Evolutionary conservation across 2,113 vertebrate genomes (phyloP).

Genomic region (Neotragus moschatus): DNA sequence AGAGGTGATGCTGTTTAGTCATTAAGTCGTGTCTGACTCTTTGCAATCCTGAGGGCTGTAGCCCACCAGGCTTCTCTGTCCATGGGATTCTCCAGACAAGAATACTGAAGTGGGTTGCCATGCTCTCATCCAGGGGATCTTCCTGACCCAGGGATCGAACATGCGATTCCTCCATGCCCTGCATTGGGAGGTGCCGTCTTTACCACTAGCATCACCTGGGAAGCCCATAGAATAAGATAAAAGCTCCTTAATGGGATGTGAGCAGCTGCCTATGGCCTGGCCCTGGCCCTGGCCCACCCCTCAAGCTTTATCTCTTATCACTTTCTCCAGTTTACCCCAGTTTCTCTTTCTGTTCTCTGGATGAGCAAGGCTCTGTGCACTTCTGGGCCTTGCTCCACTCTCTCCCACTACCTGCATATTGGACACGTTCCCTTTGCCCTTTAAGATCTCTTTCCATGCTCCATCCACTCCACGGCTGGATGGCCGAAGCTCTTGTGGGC

Average conservation of each 20-base stretch:
- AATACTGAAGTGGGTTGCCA: neutral
- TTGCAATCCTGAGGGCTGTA: neutral
- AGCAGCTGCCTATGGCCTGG: neutral
- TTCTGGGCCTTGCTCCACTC: too few relatives aligned
- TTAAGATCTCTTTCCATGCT: neutral
- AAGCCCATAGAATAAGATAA: neutral
- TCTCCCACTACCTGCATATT: neutral
- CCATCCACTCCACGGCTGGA: neutral
- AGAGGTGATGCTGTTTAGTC: neutral
- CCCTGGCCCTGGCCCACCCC: neutral
- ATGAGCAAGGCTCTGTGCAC: neutral
- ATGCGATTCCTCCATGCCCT: neutral
- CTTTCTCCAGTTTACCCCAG: neutral
- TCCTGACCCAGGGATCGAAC: neutral
- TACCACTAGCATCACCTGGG: neutral
- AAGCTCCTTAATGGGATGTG: neutral
- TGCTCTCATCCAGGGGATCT: neutral
- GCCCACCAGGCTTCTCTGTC: neutral
- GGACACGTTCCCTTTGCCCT: neutral
- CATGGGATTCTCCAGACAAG: neutral
- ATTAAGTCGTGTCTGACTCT: neutral
- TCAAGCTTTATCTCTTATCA: neutral
- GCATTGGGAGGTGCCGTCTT: neutral
- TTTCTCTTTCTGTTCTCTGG: neutral
- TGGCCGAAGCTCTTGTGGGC: neutral